These are phyloP conservation scores for Celastrina argiolus DNA, from an alignment of 2,888 invertebrate genomes.

Conservation along the genomic window DNA sequence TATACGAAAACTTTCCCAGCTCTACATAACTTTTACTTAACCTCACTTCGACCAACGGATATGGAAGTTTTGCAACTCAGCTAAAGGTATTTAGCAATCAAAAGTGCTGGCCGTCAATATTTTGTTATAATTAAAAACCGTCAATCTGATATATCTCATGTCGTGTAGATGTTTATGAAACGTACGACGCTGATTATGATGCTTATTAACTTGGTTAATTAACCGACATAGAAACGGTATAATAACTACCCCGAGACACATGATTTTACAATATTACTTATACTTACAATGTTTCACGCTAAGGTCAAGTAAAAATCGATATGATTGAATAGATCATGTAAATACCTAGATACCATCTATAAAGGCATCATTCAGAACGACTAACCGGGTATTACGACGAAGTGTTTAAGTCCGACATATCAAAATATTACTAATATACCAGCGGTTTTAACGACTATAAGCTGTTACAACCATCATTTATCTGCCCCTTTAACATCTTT, in stretches of 20 bases:
- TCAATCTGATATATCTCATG: neutral
- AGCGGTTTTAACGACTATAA: too few relatives aligned
- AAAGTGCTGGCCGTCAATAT: neutral
- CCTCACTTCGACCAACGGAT: neutral
- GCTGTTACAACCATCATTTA: too few relatives aligned
- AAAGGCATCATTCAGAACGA: too few relatives aligned
- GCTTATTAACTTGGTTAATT: conserved; percentile 6
- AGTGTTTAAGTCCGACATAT: too few relatives aligned
- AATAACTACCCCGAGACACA: neutral
- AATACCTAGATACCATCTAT: neutral
- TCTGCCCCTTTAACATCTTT: too few relatives aligned
- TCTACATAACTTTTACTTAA: neutral
- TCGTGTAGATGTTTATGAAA: neutral
- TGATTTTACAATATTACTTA: too few relatives aligned
- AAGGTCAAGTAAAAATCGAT: neutral
- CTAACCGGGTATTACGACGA: too few relatives aligned
- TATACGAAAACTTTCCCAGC: neutral
- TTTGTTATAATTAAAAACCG: neutral
- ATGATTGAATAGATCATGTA: neutral
- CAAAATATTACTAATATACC: too few relatives aligned
- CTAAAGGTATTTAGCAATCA: neutral
- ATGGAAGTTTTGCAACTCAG: neutral
- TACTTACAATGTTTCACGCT: neutral
- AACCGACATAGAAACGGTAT: neutral
- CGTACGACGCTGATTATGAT: neutral